Base-by-base conservation (phyloP, 2,888 invertebrate genomes). In the Chloroclystis v-ata region DNA sequence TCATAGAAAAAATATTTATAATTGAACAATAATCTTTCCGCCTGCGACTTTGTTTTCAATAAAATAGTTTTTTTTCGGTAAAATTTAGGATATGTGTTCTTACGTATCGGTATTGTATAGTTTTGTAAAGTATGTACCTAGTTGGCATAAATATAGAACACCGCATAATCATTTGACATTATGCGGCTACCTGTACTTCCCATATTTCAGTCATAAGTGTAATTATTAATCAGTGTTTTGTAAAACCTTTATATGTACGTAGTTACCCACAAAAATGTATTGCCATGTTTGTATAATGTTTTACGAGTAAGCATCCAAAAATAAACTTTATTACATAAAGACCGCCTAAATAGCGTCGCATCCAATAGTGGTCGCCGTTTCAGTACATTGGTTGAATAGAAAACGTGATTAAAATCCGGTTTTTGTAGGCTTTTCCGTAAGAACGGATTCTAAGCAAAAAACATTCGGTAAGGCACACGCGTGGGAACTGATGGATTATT, bases 381-480 rank as follows among this genome's bases (percentile, higher is more conserved):
- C 56, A 63, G 65, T 65, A 63, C 61, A 65, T 64, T 62, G 55
- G 60, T 67, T 78, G 68, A 83, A 82, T 78, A 67, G 76, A 76
- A 82, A 86, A 82, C 86, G 86, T 87, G 86, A 86, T 80, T 72
- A 70, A 67, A 74, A 73, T 75, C 63, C 60, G 54, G 69, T 81
- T 85, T 82, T 81, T 82, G 75, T 65, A 65, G 66, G 69, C 80
- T 84, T 82, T 82, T 75, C 65, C 65, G 65, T 62, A 76, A 79
- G 83, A 82, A 76, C 69, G 66, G 72, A 73, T 67, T 67, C 65
- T 70, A 68, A 60, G 64, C 76, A 84, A 84, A 82, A 84, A 84
- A 69, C 70, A 63, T 69, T 71, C 82, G 78, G 86, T 86, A 86
- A 78, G 63, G 77, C 82, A 86, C 86, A 85, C 83, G 83, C 84